A percentile compares a stretch with the other conserved stretches of the same genome.
phyloP scores from a whole-genome alignment of 2,797 vertebrate genomes.

The Antrozous pallidus region DNA sequence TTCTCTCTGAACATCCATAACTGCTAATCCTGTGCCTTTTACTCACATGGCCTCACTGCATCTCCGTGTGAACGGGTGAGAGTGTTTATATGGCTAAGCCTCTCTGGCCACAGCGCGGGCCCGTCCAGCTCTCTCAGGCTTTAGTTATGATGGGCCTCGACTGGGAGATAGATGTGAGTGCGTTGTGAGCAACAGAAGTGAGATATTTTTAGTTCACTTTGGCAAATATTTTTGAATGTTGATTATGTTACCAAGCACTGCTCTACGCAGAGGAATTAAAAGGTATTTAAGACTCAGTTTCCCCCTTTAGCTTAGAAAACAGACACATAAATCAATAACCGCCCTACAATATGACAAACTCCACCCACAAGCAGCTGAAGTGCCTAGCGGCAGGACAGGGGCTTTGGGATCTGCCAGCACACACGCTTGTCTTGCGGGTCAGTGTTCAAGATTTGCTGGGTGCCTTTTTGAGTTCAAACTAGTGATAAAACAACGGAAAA shows the following conservation, averaged over 20 bases:
- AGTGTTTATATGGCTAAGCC: neutral
- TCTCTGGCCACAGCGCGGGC: neutral
- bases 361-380: neutral
- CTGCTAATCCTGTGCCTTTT: neutral
- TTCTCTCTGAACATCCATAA: neutral
- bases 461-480: neutral
- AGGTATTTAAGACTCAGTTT: neutral
- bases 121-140: neutral
- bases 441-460: neutral
- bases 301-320: neutral
- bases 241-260: neutral
- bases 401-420: neutral
- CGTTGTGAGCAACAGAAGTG: neutral
- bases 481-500: neutral
- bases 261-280: neutral
- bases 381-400: fast-evolving
- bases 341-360: neutral
- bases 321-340: neutral
- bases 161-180: neutral
- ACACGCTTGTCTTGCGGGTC: neutral
- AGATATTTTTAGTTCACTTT: slow-evolving; percentile 23
- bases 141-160: neutral
- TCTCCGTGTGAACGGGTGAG: neutral
- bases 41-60: neutral
- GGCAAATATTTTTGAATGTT: neutral